A percentile compares a stretch with the other conserved stretches of the same genome.
phyloP scores from a whole-genome alignment of 2,113 vertebrate genomes.

The Gila orcuttii region DNA sequence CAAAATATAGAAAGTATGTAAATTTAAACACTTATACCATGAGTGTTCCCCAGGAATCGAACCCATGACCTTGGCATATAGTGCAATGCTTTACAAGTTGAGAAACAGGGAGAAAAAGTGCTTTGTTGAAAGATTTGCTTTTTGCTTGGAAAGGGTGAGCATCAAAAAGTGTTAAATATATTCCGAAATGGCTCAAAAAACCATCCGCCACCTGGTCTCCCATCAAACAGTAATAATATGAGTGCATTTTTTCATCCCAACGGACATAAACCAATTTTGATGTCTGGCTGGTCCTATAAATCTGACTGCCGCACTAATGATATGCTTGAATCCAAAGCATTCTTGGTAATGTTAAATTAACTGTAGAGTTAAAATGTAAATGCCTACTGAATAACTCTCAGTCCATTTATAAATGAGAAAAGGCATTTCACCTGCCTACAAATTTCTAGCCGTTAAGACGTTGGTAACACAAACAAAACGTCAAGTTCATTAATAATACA shows the following conservation, averaged over 20 bases:
- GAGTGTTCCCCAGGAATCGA: neutral
- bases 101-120: too few species aligned
- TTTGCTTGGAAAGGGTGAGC: neutral
- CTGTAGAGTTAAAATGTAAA: neutral
- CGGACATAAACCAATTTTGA: conserved; percentile 22
- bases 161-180: conserved; percentile 2
- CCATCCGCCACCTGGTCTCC: conserved; percentile 44
- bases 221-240: conserved; percentile 33
- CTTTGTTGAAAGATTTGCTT: neutral
- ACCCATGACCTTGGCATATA: neutral
- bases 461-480: neutral
- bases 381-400: neutral
- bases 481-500: conserved; percentile 28
- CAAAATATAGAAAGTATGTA: neutral
- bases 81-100: too few species aligned
- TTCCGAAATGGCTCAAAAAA: conserved; percentile 6
- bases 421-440: neutral
- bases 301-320: neutral
- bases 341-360: neutral
- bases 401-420: neutral
- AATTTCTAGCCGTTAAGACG: neutral
- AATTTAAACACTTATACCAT: neutral
- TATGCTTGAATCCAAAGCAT: neutral
- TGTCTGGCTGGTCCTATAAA: neutral
- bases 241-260: conserved; percentile 12